Conservation (phyloP, 2,113 vertebrate genomes). For the Nettapus auritus region DNA sequence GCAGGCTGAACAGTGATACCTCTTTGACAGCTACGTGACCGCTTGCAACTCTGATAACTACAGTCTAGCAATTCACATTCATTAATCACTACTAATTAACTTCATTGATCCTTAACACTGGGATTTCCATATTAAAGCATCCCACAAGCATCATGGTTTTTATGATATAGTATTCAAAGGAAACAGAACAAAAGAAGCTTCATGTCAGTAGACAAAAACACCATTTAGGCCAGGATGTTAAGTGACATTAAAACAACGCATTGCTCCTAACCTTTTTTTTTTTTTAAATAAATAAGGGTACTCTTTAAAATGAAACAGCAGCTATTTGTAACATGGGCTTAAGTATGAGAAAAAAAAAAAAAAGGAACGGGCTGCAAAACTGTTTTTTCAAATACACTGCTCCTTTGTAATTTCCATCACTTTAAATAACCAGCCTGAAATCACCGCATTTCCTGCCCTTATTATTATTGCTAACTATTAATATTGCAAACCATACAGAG, state of each 20-base stretch:
- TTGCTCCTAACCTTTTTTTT: not conserved
- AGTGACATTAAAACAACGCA: not conserved
- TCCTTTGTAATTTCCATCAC: not conserved
- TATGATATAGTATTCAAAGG: slow-evolving; percentile 40
- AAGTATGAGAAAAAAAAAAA: not conserved
- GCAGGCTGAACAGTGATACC: not conserved
- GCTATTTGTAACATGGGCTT: not conserved
- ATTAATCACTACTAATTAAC: slow-evolving; percentile 94
- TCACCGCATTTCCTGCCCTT: not conserved
- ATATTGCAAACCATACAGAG: not conserved
- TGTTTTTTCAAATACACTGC: not conserved
- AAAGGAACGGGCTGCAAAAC: not conserved
- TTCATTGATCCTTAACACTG: slow-evolving; percentile 82
- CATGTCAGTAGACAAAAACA: slow-evolving; percentile 14
- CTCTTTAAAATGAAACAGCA: not conserved
- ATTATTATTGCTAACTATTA: not conserved
- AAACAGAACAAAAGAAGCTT: slow-evolving; percentile 15
- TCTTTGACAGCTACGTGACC: slow-evolving; percentile 32
- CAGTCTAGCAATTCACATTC: slow-evolving; percentile 72
- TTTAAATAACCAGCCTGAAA: not conserved
- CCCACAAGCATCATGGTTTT: slow-evolving; percentile 17
- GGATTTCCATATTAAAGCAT: slow-evolving; percentile 46
- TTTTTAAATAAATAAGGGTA: not conserved
- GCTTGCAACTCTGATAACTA: slow-evolving; percentile 71
- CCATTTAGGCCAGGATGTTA: not conserved